Conservation (phyloP, 1,140 invertebrate species). For the Gyrodactylus salaris region DNA sequence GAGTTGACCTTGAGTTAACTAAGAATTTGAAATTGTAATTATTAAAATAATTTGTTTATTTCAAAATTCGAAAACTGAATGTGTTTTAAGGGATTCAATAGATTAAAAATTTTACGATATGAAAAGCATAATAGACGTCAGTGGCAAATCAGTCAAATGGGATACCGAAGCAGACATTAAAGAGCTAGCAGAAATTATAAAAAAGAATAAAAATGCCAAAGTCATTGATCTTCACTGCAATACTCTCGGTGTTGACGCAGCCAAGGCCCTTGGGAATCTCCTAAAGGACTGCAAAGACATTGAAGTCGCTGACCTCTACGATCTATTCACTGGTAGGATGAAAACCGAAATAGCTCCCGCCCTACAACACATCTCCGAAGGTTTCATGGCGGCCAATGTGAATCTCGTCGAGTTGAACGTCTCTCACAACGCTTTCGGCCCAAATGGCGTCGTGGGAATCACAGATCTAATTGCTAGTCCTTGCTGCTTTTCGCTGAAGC, state of each 20-base stretch:
- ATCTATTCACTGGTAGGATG: slow-evolving; percentile 52
- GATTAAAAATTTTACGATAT: background rate
- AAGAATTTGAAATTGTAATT: background rate
- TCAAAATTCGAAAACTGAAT: background rate
- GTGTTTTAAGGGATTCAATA: background rate
- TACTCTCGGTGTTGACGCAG: slow-evolving; percentile 53
- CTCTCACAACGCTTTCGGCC: slow-evolving; percentile 90
- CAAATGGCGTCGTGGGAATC: slow-evolving; percentile 58
- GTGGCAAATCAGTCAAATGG: background rate
- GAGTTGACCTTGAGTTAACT: too few relatives aligned
- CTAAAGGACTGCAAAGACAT: slow-evolving; percentile 34
- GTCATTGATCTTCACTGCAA: slow-evolving; percentile 53
- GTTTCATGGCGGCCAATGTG: slow-evolving; percentile 40
- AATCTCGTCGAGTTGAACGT: slow-evolving; percentile 50
- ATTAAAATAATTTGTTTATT: background rate
- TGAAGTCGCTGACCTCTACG: slow-evolving; percentile 45
- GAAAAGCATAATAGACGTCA: background rate
- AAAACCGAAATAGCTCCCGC: slow-evolving; percentile 74
- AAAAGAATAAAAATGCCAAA: slow-evolving; percentile 13
- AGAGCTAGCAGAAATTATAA: slow-evolving; percentile 15
- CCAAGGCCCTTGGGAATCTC: slow-evolving; percentile 41
- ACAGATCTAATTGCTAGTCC: slow-evolving; percentile 44
- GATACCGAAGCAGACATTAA: slow-evolving; percentile 9
- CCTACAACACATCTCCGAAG: slow-evolving; percentile 28
- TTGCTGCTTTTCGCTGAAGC: slow-evolving; percentile 38